Percentiles rank a stretch among this genome's conserved stretches.
phyloP scores from a whole-genome alignment of 2,113 vertebrate species.

The Notiomystis cincta region DNA sequence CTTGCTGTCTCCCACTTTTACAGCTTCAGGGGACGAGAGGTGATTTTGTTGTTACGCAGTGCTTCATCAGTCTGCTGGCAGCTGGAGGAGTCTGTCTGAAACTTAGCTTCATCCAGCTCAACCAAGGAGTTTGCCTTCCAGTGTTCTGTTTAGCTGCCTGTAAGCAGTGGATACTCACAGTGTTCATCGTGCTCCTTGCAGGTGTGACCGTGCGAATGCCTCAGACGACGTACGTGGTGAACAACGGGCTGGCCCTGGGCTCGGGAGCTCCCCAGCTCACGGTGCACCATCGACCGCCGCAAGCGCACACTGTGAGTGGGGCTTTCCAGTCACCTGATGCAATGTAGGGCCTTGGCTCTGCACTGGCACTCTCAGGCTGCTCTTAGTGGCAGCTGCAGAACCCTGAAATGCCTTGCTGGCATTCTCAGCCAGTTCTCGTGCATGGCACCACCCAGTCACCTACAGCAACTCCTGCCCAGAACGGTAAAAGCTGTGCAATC shows the following conservation, averaged over 20 bases:
- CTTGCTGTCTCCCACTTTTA: not conserved
- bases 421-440: not conserved
- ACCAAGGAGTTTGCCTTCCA: not conserved
- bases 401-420: not conserved
- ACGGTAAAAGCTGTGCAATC: not conserved
- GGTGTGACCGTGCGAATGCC: conserved; percentile 78
- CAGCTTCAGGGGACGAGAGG: not conserved
- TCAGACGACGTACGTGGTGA: conserved; percentile 79
- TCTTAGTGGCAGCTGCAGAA: not conserved
- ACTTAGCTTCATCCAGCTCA: not conserved
- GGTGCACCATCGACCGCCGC: conserved; percentile 80
- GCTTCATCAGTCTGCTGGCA: not conserved
- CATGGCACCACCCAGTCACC: not conserved
- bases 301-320: conserved; percentile 69
- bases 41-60: not conserved
- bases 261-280: conserved; percentile 80
- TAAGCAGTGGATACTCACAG: not conserved
- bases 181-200: not conserved
- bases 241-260: conserved; percentile 76
- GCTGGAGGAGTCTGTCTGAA: not conserved
- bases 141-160: not conserved
- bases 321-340: not conserved
- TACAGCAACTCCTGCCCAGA: not conserved
- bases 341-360: not conserved
- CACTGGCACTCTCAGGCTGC: not conserved